Percentiles rank a stretch among this genome's conserved stretches.
Evolutionary conservation across 2,113 vertebrate genomes (phyloP).

Genomic region (Columba livia): DNA sequence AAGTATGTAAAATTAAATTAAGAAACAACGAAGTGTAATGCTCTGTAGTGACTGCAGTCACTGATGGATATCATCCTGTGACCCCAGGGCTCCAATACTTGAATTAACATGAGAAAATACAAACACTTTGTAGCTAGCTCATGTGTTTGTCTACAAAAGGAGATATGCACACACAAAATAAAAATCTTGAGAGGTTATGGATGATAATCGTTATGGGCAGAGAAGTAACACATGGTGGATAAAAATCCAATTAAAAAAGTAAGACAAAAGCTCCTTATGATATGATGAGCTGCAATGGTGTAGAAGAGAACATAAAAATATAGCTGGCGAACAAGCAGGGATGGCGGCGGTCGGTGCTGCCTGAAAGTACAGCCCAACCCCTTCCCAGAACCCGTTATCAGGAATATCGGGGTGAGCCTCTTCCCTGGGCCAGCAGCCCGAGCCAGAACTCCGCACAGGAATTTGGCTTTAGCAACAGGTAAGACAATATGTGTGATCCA

Average conservation of each 20-base stretch:
- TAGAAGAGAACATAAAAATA: background rate
- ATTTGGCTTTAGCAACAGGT: background rate
- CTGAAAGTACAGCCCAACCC: background rate
- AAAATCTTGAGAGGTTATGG: background rate
- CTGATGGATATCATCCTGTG: background rate
- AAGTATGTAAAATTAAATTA: background rate
- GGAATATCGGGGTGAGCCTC: background rate
- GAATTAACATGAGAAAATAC: background rate
- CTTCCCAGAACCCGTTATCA: background rate
- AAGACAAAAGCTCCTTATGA: background rate
- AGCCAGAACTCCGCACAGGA: background rate
- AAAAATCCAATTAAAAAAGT: background rate
- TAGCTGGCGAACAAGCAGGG: background rate
- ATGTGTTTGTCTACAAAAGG: background rate
- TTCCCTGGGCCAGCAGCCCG: background rate
- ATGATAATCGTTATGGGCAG: background rate
- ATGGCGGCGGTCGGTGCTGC: background rate
- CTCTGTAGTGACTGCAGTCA: background rate
- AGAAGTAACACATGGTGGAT: background rate
- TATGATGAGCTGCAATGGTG: background rate
- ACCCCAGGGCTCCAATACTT: background rate
- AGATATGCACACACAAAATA: background rate
- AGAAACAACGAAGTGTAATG: background rate
- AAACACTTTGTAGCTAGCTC: background rate
- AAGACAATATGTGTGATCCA: rapidly evolving